phyloP scores from a whole-genome alignment of 92 coral and sea anemone species.

The Parazoanthus darwini region DNA sequence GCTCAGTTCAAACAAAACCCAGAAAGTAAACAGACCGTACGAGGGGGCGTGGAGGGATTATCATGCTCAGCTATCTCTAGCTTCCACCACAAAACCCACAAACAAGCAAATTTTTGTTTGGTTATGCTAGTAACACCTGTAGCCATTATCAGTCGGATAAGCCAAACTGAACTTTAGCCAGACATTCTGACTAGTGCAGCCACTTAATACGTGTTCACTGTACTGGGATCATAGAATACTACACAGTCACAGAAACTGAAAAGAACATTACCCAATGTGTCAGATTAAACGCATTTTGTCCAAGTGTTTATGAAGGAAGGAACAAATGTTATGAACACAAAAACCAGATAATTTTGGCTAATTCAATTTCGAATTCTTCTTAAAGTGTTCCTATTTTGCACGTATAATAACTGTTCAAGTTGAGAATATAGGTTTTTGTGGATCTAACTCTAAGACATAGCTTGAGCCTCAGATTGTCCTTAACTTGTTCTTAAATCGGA shows the following conservation, averaged over 20 bases:
- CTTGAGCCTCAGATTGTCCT: too few relatives aligned
- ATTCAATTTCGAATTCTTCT: too few relatives aligned
- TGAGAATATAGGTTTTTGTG: too few relatives aligned
- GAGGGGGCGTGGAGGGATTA: conserved; percentile 21
- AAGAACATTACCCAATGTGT: not conserved
- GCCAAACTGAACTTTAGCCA: not conserved
- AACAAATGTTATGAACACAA: not conserved
- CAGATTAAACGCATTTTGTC: not conserved
- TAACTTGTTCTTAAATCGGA: too few relatives aligned
- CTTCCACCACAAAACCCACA: conserved; percentile 29
- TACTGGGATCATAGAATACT: not conserved
- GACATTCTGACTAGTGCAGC: not conserved
- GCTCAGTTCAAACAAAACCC: not conserved
- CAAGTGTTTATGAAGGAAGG: not conserved
- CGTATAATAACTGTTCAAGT: too few relatives aligned
- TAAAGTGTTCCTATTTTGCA: too few relatives aligned
- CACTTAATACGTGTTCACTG: too few relatives aligned
- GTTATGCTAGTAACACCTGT: not conserved
- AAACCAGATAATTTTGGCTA: too few relatives aligned
- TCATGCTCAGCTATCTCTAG: not conserved
- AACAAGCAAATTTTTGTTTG: conserved; percentile 10
- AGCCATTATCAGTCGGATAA: conserved; percentile 6
- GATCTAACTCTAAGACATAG: too few relatives aligned
- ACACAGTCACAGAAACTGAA: not conserved
- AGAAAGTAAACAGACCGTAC: not conserved